These are phyloP conservation scores for Drosophila tropicalis DNA, from an alignment of 1,140 invertebrate genomes.

Conservation along the genomic window DNA sequence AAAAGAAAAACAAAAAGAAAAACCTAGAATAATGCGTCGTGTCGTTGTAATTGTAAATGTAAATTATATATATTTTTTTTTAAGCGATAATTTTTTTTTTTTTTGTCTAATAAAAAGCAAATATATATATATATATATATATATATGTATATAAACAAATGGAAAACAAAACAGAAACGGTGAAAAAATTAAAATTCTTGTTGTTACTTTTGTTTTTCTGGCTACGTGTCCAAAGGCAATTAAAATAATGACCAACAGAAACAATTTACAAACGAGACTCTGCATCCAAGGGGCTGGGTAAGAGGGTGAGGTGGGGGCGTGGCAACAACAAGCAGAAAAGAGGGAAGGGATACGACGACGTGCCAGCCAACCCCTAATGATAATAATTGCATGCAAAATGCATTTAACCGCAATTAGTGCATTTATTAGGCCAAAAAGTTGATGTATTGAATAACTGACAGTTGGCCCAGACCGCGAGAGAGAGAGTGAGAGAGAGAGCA, in stretches of 20 bases:
- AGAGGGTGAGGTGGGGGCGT: neutral
- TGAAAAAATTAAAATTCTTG: neutral
- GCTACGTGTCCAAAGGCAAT: slow-evolving; percentile 38
- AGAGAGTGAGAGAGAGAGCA: neutral
- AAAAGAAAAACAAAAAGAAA: slow-evolving; percentile 27
- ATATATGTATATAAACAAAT: slow-evolving; percentile 38
- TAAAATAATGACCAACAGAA: slow-evolving; percentile 65
- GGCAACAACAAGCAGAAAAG: neutral
- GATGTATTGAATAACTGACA: slow-evolving; percentile 72
- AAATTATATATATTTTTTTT: slow-evolving; percentile 25
- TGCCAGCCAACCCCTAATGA: slow-evolving; percentile 78
- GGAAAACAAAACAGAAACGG: neutral
- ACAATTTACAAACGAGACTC: slow-evolving; percentile 48
- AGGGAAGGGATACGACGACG: slow-evolving; percentile 43
- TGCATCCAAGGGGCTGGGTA: neutral
- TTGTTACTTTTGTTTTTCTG: neutral
- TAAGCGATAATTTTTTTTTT: slow-evolving; percentile 1
- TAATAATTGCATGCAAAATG: slow-evolving; percentile 83
- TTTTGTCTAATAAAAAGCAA: slow-evolving; percentile 65
- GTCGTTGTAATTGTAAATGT: slow-evolving; percentile 56
- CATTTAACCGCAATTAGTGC: slow-evolving; percentile 83
- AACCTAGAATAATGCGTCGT: slow-evolving; percentile 36
- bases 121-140: slow-evolving; percentile 37
- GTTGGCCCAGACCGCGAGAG: slow-evolving; percentile 44
- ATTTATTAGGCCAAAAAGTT: slow-evolving; percentile 82